phyloP scores from a whole-genome alignment of 2,888 invertebrate genomes.

The Sycophila texana region DNA sequence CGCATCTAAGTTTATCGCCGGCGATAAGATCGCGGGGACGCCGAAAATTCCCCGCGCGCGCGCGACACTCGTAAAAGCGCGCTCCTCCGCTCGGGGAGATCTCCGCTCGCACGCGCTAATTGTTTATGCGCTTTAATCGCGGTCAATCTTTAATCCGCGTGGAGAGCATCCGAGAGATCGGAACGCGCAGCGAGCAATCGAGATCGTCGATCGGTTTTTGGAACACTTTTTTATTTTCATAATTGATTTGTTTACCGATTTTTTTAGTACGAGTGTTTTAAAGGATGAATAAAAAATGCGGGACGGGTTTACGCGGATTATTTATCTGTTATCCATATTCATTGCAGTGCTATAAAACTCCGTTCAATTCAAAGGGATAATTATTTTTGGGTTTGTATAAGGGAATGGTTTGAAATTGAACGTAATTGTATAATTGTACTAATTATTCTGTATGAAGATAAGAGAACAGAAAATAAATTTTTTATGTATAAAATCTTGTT shows the following conservation, averaged over 20 bases:
- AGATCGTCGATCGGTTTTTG: no score
- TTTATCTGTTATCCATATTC: no score
- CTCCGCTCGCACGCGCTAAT: slow-evolving; percentile 29
- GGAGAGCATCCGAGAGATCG: not conserved
- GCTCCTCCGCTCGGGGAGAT: not conserved
- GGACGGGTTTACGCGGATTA: no score
- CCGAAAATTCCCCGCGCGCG: slow-evolving; percentile 29
- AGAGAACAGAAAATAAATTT: not conserved
- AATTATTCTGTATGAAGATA: no score
- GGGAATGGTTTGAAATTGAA: not conserved
- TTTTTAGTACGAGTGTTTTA: no score
- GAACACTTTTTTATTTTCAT: no score
- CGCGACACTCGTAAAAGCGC: slow-evolving; percentile 41
- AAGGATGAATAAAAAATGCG: no score
- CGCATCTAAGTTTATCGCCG: slow-evolving; percentile 71
- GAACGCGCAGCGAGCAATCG: no score
- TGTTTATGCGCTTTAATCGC: slow-evolving; percentile 44
- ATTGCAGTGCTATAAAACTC: no score
- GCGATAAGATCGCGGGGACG: slow-evolving; percentile 58
- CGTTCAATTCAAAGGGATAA: not conserved
- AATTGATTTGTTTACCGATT: no score
- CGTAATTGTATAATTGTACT: no score
- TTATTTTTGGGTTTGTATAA: not conserved
- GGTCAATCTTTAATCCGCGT: slow-evolving; percentile 36
- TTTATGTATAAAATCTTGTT: not conserved